Percentiles rank a stretch among this genome's conserved stretches.
Evolutionary conservation across 1,140 invertebrate species (phyloP).

Genomic region (Diploscapter pachys): DNA sequence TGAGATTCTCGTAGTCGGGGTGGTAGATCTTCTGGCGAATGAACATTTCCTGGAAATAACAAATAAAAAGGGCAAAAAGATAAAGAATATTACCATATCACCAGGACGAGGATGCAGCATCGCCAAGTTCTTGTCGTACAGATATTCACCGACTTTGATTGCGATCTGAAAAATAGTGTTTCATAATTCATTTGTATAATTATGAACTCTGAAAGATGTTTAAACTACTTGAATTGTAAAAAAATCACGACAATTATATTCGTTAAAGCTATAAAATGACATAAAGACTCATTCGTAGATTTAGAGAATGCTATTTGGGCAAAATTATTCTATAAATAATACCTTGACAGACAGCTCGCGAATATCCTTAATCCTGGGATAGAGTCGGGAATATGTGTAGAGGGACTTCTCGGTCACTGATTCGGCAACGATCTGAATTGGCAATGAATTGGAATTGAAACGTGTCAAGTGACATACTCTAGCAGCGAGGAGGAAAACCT

Average conservation of each 20-base stretch:
- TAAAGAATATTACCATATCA: slow-evolving; percentile 54
- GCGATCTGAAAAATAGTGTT: not conserved
- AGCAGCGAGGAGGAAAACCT: slow-evolving; percentile 83
- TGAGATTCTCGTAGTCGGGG: slow-evolving; percentile 63
- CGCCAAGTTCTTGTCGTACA: slow-evolving; percentile 71
- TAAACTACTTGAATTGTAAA: slow-evolving; percentile 46
- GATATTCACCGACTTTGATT: slow-evolving; percentile 73
- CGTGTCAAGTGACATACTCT: slow-evolving; percentile 63
- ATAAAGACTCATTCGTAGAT: too few relatives aligned
- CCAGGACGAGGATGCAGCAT: slow-evolving; percentile 63
- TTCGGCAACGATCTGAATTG: slow-evolving; percentile 72
- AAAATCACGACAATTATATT: too few relatives aligned
- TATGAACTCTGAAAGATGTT: slow-evolving; percentile 80
- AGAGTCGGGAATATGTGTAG: slow-evolving; percentile 76
- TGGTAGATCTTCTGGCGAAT: slow-evolving; percentile 63
- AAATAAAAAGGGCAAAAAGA: not conserved
- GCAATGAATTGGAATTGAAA: not conserved
- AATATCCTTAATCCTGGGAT: slow-evolving; percentile 85
- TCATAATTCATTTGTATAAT: slow-evolving; percentile 68
- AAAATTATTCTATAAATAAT: too few relatives aligned
- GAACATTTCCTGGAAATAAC: slow-evolving; percentile 57
- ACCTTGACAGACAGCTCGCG: slow-evolving; percentile 82
- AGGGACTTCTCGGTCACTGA: slow-evolving; percentile 79
- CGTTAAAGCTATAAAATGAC: too few relatives aligned
- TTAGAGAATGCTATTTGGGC: too few relatives aligned